A percentile compares a stretch with the other conserved stretches of the same genome.
Evolutionary conservation across 2,888 invertebrate species (phyloP).

Genomic region (Drosophila anomalipes): DNA sequence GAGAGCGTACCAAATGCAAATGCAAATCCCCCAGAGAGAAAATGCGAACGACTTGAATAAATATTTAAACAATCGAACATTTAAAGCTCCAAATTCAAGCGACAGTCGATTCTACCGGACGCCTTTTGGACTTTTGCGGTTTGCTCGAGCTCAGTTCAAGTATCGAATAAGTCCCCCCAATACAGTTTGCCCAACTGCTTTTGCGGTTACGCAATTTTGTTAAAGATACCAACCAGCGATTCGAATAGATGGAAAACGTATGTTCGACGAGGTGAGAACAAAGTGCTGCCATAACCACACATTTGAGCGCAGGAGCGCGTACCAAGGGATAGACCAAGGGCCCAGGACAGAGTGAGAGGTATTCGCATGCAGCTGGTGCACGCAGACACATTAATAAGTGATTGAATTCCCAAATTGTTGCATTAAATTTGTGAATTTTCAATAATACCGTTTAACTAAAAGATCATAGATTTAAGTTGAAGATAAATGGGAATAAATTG

Average conservation of each 20-base stretch:
- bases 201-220: slow-evolving; percentile 79
- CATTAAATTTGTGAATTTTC: background rate
- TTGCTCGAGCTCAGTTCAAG: slow-evolving; percentile 36
- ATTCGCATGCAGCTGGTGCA: slow-evolving; percentile 11
- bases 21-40: slow-evolving; percentile 19
- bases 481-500: background rate
- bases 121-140: slow-evolving; percentile 61
- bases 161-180: slow-evolving; percentile 53
- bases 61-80: slow-evolving; percentile 66
- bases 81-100: slow-evolving; percentile 32
- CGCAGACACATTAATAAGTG: background rate
- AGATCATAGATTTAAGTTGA: background rate
- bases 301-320: slow-evolving; percentile 37
- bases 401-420: background rate
- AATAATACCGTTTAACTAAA: background rate
- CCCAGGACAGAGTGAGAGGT: background rate
- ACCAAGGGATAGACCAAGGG: background rate
- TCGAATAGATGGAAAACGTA: slow-evolving; percentile 41
- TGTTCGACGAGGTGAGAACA: slow-evolving; percentile 70
- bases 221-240: slow-evolving; percentile 65
- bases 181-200: background rate
- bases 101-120: background rate
- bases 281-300: slow-evolving; percentile 71
- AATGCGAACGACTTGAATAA: slow-evolving; percentile 36
- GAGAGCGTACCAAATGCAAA: slow-evolving; percentile 54